phyloP scores from a whole-genome alignment of 2,113 vertebrate genomes.

The Aspiorhynchus laticeps region DNA sequence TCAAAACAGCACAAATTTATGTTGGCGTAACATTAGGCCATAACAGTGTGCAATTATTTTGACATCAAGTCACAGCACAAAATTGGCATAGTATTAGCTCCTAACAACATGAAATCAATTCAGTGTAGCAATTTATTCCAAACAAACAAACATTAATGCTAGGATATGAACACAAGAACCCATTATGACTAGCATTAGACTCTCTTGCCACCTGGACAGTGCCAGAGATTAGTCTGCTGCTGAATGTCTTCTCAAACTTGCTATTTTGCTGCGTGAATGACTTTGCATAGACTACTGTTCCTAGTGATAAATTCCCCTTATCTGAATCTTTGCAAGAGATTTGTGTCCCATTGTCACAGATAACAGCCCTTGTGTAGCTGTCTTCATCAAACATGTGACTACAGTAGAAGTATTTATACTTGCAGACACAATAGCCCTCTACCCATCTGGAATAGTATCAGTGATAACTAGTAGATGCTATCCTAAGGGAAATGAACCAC shows the following conservation, averaged over 20 bases:
- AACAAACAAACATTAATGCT: slow-evolving; percentile 26
- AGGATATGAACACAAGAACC: slow-evolving; percentile 8
- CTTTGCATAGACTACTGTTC: background rate
- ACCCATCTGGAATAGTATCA: slow-evolving; percentile 33
- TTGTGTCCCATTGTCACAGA: slow-evolving; percentile 27
- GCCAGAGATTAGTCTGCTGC: slow-evolving; percentile 13
- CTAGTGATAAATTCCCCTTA: background rate
- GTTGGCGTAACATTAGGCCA: slow-evolving; percentile 21
- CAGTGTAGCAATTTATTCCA: background rate
- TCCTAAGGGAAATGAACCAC: slow-evolving; percentile 27
- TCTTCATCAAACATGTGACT: slow-evolving; percentile 14
- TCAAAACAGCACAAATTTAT: slow-evolving; percentile 9
- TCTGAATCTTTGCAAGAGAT: slow-evolving; percentile 19
- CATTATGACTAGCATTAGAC: slow-evolving; percentile 11
- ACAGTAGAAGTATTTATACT: slow-evolving; percentile 20
- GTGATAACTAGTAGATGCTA: slow-evolving; percentile 17
- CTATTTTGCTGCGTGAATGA: background rate
- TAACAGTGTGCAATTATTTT: slow-evolving; percentile 13
- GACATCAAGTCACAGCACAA: slow-evolving; percentile 25
- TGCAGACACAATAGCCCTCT: background rate
- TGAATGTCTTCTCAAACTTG: background rate
- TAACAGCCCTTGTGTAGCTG: slow-evolving; percentile 10
- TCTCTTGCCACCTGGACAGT: slow-evolving; percentile 10
- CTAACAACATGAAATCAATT: slow-evolving; percentile 14
- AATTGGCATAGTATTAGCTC: slow-evolving; percentile 25